phyloP scores from a whole-genome alignment of 2,797 vertebrate genomes.

The Zalophus californianus region DNA sequence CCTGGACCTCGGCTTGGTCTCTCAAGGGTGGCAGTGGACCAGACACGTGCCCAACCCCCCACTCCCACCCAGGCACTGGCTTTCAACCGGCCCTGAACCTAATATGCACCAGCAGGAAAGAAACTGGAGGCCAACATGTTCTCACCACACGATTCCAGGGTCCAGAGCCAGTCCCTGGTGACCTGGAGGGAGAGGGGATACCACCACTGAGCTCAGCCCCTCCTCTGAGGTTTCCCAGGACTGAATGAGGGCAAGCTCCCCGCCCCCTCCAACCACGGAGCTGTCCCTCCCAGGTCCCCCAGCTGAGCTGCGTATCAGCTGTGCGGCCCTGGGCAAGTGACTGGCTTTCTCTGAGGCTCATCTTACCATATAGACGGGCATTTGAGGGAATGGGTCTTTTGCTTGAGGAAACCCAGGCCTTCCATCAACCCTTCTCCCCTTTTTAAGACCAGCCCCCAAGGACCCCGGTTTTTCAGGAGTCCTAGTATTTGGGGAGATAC shows the following conservation, averaged over 20 bases:
- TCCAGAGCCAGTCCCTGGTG: background rate
- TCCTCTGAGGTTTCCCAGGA: background rate
- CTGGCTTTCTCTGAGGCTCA: background rate
- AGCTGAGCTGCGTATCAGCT: background rate
- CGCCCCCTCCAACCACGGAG: too few relatives aligned
- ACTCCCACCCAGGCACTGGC: background rate
- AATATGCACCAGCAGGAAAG: background rate
- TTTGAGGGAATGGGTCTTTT: background rate
- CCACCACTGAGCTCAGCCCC: background rate
- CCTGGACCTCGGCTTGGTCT: background rate
- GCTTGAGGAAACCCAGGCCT: background rate
- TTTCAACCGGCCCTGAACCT: background rate
- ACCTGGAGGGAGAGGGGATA: background rate
- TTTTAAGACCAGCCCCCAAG: too few relatives aligned
- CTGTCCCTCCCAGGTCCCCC: background rate
- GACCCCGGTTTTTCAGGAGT: background rate
- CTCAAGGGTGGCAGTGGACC: background rate
- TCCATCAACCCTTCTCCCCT: background rate
- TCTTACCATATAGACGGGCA: background rate
- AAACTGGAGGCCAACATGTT: background rate
- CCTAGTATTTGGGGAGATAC: background rate
- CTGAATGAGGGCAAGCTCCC: background rate
- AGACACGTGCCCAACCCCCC: fast-evolving
- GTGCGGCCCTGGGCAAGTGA: background rate
- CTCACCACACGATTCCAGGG: background rate